Evolutionary conservation across 2,797 vertebrate species (phyloP).

Genomic region (Poeciliopsis turneri): DNA sequence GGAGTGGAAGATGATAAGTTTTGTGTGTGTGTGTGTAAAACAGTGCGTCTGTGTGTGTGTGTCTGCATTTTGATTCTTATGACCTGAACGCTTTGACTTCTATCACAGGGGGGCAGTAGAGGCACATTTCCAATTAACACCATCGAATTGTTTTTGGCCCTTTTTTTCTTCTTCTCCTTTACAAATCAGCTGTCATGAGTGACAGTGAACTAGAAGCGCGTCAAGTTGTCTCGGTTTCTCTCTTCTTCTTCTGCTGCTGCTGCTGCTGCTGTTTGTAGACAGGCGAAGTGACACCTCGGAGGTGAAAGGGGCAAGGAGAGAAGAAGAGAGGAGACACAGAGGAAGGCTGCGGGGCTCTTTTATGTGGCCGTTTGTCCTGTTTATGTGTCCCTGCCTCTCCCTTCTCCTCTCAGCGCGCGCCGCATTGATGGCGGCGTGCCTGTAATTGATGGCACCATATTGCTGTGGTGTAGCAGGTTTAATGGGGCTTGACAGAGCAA

Average conservation of each 20-base stretch:
- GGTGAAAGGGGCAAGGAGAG: constrained; percentile 30
- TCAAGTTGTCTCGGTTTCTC: not conserved
- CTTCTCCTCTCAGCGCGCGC: constrained; percentile 62
- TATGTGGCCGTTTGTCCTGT: constrained; percentile 86
- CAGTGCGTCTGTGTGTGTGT: not conserved
- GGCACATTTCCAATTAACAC: constrained; percentile 15
- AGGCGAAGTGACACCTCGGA: constrained; percentile 8
- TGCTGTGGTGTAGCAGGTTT: constrained; percentile 85
- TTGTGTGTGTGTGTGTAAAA: no score
- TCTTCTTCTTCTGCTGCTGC: not conserved
- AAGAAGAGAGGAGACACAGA: not conserved
- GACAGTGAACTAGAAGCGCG: constrained; percentile 40
- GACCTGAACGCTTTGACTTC: not conserved
- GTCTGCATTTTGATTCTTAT: not conserved
- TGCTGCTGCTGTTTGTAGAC: constrained; percentile 18
- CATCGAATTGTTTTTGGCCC: not conserved
- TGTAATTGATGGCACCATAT: constrained; percentile 87
- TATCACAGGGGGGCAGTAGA: constrained; percentile 67
- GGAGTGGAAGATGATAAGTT: not conserved
- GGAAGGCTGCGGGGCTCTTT: constrained; percentile 73
- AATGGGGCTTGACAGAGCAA: constrained; percentile 85
- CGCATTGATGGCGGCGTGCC: constrained; percentile 79
- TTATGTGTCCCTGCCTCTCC: constrained; percentile 81
- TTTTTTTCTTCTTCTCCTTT: not conserved
- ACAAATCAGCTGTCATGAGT: constrained; percentile 33